Base-by-base conservation (phyloP, 2,888 invertebrate genomes). In the Diploptera punctata region DNA sequence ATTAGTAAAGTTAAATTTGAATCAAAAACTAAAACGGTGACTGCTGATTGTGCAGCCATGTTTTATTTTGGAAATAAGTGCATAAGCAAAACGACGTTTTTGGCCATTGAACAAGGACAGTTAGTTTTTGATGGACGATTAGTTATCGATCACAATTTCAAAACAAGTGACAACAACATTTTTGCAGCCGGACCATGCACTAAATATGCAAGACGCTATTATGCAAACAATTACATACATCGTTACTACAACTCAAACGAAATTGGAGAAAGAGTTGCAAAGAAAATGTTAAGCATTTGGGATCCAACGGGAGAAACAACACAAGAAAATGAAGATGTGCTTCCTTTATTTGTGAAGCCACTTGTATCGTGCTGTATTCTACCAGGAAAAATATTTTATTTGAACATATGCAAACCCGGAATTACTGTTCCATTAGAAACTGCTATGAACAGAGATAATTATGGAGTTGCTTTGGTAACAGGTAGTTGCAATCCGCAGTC, bases 101-200 rank as follows among this genome's bases (percentile, higher is more conserved):
- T 33, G 10, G 47, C 90, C 13, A 86, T 90, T 77, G 87, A 86
- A 70, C 83, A 84, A 47, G 80, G 86, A 57, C 87, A 87, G 0
- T 79, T 90, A 29, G 88, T 88, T 0, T 89, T 89, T 79, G 88
- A 90, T 75, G 90, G 89, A 0, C 86, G 87, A 0, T 77, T 92
- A 62, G 87, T 91, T 1, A 89, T 92, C 54, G 86, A 88, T 69
- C 83, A 85, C 0, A 81, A 85, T 65, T 90, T 87, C 76, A 83
- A 86, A 60, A 92, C 92, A 0, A 91, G 89, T 79, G 91, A 92
- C 78, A 86, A 86, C 0, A 80, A 81, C 71, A 88, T 93, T 70
- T 90, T 84, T 78, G 91, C 88, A 0, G 91, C 90, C 1, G 92
- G 92, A 0, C 84, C 89, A 0, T 82, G 89, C 70, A 88, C 89